phyloP scores from a whole-genome alignment of 2,888 invertebrate genomes.

The Neocrepidodera transversa region DNA sequence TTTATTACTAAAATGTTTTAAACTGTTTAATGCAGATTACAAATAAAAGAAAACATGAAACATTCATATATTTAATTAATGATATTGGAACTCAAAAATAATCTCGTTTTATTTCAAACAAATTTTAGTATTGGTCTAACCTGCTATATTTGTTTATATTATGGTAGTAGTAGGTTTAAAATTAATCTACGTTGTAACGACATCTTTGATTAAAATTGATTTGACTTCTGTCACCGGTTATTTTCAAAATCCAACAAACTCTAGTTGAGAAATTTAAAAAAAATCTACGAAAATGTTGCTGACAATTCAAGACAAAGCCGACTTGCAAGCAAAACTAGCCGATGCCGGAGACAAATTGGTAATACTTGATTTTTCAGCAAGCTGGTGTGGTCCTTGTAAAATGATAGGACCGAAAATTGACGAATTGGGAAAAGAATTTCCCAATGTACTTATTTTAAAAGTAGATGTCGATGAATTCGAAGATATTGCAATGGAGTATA shows the following conservation, averaged over 20 bases:
- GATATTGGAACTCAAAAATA: too few relatives aligned
- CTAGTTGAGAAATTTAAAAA: too few relatives aligned
- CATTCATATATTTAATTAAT: too few relatives aligned
- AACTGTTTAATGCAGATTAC: too few relatives aligned
- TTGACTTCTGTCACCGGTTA: constrained; percentile 8
- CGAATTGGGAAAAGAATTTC: constrained; percentile 69
- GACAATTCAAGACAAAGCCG: constrained; percentile 62
- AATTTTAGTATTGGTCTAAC: too few relatives aligned
- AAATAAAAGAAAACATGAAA: too few relatives aligned
- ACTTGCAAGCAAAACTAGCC: constrained; percentile 72
- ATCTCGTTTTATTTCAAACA: too few relatives aligned
- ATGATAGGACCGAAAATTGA: constrained; percentile 84
- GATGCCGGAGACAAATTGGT: constrained; percentile 83
- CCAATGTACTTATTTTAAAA: constrained; percentile 60
- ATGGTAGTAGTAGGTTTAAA: too few relatives aligned
- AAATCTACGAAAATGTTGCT: constrained; percentile 8
- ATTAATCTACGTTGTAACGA: too few relatives aligned
- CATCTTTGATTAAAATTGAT: too few relatives aligned
- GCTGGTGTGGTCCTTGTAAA: constrained; percentile 94
- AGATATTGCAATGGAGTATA: constrained; percentile 79
- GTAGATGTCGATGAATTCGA: constrained; percentile 90
- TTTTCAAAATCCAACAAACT: not conserved
- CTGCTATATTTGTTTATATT: too few relatives aligned
- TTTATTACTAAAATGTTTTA: too few relatives aligned
- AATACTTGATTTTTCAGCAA: constrained; percentile 89